Conservation (phyloP, 2,888 invertebrate genomes). For the Drosophila mulleri region DNA sequence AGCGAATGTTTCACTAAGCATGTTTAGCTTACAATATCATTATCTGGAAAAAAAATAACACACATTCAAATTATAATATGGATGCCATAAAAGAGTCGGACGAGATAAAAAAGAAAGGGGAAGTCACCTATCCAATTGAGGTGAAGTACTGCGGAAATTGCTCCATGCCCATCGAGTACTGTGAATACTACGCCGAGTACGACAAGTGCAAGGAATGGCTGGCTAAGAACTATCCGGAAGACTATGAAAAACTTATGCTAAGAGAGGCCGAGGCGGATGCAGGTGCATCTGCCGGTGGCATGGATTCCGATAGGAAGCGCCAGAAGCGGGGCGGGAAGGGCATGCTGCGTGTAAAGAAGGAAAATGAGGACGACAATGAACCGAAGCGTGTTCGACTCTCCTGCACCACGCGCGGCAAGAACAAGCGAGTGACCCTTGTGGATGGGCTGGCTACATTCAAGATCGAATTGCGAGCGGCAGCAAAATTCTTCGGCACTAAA, state of each 20-base stretch:
- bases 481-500: conserved; percentile 49
- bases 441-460: conserved; percentile 38
- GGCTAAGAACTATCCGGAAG: conserved; percentile 39
- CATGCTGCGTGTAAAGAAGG: conserved; percentile 34
- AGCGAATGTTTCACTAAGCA: conserved; percentile 5
- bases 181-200: conserved; percentile 48
- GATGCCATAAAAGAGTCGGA: conserved; percentile 12
- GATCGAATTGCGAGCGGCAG: conserved; percentile 46
- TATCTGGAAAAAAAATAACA: conserved; percentile 12
- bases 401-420: conserved; percentile 46
- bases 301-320: conserved; percentile 38
- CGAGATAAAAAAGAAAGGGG: neutral
- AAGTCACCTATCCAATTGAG: conserved; percentile 37
- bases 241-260: conserved; percentile 30
- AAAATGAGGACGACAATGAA: conserved; percentile 17
- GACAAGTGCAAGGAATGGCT: conserved; percentile 56
- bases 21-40: conserved; percentile 7
- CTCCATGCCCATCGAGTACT: conserved; percentile 51
- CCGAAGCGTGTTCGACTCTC: conserved; percentile 31
- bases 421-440: conserved; percentile 48
- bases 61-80: conserved; percentile 29
- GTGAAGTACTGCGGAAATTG: conserved; percentile 54
- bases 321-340: conserved; percentile 52
- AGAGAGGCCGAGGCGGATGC: neutral
- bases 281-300: neutral